Evolutionary conservation across 2,113 vertebrate species (phyloP).

Genomic region (Hemiprocne comata): DNA sequence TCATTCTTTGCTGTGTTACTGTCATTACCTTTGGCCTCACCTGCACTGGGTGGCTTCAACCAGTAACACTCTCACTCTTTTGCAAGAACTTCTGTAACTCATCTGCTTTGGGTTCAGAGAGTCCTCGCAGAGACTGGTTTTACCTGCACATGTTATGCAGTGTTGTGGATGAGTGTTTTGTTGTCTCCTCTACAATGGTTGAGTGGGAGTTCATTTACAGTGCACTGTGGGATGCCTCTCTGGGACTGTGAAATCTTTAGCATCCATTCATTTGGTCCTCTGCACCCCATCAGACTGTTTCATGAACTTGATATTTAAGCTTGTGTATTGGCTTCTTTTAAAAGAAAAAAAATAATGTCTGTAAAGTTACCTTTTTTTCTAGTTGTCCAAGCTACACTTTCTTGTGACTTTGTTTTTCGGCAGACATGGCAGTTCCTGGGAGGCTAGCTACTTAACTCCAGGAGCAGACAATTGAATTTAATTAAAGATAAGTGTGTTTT

Average conservation of each 20-base stretch:
- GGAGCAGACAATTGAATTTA: not conserved
- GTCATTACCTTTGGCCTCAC: not conserved
- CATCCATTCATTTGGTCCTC: not conserved
- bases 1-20: not conserved
- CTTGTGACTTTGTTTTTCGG: not conserved
- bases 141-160: not conserved
- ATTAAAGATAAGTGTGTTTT: not conserved
- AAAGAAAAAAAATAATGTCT: not conserved
- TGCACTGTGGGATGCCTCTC: not conserved
- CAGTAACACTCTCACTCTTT: not conserved
- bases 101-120: not conserved
- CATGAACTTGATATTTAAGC: not conserved
- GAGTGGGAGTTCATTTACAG: slow-evolving; percentile 27
- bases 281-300: not conserved
- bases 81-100: slow-evolving; percentile 18
- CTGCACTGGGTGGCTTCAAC: not conserved
- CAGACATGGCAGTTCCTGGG: not conserved
- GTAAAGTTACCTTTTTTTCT: not conserved
- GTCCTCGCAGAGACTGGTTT: slow-evolving; percentile 42
- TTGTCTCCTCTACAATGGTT: not conserved
- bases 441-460: not conserved
- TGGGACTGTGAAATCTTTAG: not conserved
- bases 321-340: not conserved
- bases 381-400: not conserved
- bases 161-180: not conserved